Base-by-base conservation (phyloP, 2,888 invertebrate genomes). In the Pristionchus arcanus region DNA sequence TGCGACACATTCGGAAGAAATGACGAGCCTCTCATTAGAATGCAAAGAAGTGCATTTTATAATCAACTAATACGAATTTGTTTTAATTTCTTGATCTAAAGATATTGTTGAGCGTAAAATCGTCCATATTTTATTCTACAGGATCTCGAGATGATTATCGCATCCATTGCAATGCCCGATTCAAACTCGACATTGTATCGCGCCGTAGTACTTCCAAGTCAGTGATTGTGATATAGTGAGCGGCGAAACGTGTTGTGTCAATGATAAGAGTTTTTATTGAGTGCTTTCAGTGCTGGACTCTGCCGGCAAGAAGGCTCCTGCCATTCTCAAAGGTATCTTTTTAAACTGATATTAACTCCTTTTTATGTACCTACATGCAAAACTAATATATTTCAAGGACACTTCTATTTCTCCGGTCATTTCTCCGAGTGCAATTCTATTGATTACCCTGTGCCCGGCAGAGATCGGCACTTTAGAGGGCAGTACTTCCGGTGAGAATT, bases 341-440 rank as follows among this genome's bases (percentile, higher is more conserved):
- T 19, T 13, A 3, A 28, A 68, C 2, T n/a, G n/a, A n/a, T 28
- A 3, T 28, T 13, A 68, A 13, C n/a, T 4, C 3, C 4, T 28
- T 5, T 25, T 68, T 68, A 5, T 25, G 7, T n/a, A 7, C n/a
- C 2, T 13, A 9, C 5, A 3, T 13, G 7, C 11, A 28, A 28
- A 68, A 5, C 4, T n/a, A 28, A 13, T 34, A 37, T 34, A 21
- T 34, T 74, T 19, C 21, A 19, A 34, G 85, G 87, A 3, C 87
- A 68, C 59, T 25, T 37, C 42, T 68, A 42, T 68, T 87, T 68
- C 31, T n/a, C 25, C 49, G 87, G 87, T 7, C 87, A 87, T 28
- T 87, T 42, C 49, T 87, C 87, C 0, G 87, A 87, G 53, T 87
- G 87, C 49, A 53, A 53, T n/a, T 2, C 25, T 21, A n/a, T 87